phyloP scores from a whole-genome alignment of 2,888 invertebrate species.

The Terebella lapidaria region DNA sequence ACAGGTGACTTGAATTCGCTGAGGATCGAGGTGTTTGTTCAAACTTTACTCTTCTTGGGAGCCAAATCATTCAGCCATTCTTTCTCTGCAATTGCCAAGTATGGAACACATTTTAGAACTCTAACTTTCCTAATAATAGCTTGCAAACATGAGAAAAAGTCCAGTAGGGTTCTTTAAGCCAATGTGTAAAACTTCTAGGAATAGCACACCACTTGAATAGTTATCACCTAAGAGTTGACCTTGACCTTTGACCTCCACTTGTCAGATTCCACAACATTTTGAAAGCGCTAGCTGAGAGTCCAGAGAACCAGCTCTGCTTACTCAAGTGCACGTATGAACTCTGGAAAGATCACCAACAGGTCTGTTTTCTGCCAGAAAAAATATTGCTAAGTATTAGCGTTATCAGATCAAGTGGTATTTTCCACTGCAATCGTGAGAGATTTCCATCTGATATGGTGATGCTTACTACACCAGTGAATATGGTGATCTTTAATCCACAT shows the following conservation, averaged over 20 bases:
- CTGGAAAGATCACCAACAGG: slow-evolving; percentile 89
- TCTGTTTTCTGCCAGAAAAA: slow-evolving; percentile 25
- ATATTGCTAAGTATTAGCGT: no score
- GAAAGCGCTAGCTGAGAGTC: slow-evolving; percentile 17
- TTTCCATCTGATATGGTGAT: not conserved
- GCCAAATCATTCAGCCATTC: slow-evolving; percentile 97
- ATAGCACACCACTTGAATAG: no score
- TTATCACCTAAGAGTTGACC: no score
- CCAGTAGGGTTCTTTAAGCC: no score
- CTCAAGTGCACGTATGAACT: slow-evolving; percentile 86
- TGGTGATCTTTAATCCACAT: no score
- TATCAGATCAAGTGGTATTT: no score
- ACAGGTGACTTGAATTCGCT: slow-evolving; percentile 82
- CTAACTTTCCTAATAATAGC: no score
- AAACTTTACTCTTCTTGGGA: slow-evolving; percentile 85
- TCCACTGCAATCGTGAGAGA: no score
- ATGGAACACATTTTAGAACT: no score
- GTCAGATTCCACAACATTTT: slow-evolving; percentile 25
- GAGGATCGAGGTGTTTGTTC: slow-evolving; percentile 96
- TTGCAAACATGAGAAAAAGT: no score
- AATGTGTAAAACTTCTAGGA: no score
- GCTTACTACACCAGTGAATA: not conserved
- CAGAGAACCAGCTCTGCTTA: slow-evolving; percentile 92
- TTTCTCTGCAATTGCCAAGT: slow-evolving; percentile 97
- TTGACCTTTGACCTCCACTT: no score